Conservation (phyloP, 2,797 vertebrate genomes). For the Sebastes steindachneri region DNA sequence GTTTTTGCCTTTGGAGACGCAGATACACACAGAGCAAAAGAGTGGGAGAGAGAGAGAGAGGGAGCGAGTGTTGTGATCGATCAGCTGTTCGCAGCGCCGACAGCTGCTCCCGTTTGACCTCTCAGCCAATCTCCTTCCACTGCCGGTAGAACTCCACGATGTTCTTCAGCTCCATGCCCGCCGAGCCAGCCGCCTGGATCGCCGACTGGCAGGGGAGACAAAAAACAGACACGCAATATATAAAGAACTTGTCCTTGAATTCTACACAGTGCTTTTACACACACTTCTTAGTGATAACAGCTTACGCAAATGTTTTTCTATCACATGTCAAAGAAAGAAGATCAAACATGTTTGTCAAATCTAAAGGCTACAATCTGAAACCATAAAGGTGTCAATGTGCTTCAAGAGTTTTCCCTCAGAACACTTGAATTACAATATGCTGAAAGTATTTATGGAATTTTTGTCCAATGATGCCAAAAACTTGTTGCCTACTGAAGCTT, state of each 20-base stretch:
- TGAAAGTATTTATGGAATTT: too few relatives aligned
- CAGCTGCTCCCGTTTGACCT: slow-evolving; percentile 62
- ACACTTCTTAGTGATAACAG: background rate
- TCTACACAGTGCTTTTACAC: too few relatives aligned
- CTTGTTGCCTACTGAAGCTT: too few relatives aligned
- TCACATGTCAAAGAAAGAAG: background rate
- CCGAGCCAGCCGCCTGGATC: slow-evolving; percentile 85
- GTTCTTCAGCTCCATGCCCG: slow-evolving; percentile 94
- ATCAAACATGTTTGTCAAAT: background rate
- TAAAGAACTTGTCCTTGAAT: too few relatives aligned
- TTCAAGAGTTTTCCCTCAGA: too few relatives aligned
- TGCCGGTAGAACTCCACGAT: slow-evolving; percentile 95
- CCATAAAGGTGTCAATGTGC: background rate
- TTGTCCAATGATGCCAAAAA: too few relatives aligned
- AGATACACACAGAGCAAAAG: slow-evolving; percentile 85
- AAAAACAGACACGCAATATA: accelerated
- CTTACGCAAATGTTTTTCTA: background rate
- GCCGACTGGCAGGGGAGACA: slow-evolving; percentile 81
- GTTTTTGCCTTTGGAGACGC: slow-evolving; percentile 80
- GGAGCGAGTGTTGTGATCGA: slow-evolving; percentile 83
- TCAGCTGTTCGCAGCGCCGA: slow-evolving; percentile 80
- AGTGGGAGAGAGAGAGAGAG: slow-evolving; percentile 79
- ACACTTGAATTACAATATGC: too few relatives aligned
- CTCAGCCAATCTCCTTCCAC: slow-evolving; percentile 99
- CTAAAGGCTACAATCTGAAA: background rate